A percentile compares a stretch with the other conserved stretches of the same genome.
phyloP scores from a whole-genome alignment of 2,888 invertebrate genomes.

The Zaprionus bogoriensis region DNA sequence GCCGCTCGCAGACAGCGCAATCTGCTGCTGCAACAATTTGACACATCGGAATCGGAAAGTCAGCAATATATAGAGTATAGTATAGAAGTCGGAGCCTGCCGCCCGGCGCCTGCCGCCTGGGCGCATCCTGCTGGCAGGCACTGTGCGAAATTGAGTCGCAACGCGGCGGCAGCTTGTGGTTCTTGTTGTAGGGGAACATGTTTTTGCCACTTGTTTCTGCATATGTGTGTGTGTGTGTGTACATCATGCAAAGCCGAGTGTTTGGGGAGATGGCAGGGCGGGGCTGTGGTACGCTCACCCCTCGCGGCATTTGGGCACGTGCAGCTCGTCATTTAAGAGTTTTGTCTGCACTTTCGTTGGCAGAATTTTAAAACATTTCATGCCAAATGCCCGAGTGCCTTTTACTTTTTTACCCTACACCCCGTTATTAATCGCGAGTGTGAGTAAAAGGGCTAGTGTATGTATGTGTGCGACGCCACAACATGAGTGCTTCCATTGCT shows the following conservation, averaged over 20 bases:
- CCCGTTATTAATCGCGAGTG: constrained; percentile 30
- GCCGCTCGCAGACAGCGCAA: constrained; percentile 49
- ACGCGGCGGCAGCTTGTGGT: constrained; percentile 11
- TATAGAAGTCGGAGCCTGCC: constrained; percentile 36
- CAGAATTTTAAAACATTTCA: constrained; percentile 71
- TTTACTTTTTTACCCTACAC: constrained; percentile 60
- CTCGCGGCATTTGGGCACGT: constrained; percentile 68
- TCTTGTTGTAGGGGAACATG: constrained; percentile 30
- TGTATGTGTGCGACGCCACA: constrained; percentile 41
- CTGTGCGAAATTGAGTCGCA: constrained; percentile 57
- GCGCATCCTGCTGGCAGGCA: constrained; percentile 21
- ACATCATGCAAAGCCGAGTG: constrained; percentile 15
- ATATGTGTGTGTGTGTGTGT: background rate
- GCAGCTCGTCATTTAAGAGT: constrained; percentile 79
- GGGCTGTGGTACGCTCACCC: constrained; percentile 28
- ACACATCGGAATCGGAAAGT: constrained; percentile 68
- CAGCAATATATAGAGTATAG: constrained; percentile 58
- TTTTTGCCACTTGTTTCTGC: constrained; percentile 35
- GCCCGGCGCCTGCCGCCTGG: constrained; percentile 3
- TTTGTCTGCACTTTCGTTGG: constrained; percentile 78
- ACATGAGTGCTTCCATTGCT: constrained; percentile 32
- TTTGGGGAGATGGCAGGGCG: background rate
- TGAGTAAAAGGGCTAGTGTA: constrained; percentile 14
- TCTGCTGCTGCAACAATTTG: constrained; percentile 65
- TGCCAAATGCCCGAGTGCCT: constrained; percentile 63